Conservation (phyloP, 2,113 vertebrate species). For the Elaphurus davidianus region DNA sequence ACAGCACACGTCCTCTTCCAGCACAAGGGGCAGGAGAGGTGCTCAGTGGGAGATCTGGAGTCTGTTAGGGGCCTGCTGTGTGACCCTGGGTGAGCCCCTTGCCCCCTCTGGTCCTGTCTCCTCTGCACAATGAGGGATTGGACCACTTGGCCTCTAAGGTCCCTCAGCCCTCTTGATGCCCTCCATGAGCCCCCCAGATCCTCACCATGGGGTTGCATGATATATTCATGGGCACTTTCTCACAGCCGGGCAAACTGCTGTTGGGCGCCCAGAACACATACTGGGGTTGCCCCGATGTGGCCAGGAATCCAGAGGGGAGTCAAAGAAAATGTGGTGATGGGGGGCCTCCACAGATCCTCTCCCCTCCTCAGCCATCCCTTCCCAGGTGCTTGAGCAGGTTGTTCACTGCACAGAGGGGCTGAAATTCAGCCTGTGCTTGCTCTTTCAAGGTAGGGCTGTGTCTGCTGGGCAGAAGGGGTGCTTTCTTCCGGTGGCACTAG, state of each 20-base stretch:
- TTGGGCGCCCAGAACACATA: slow-evolving; percentile 84
- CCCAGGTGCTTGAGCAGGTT: not conserved
- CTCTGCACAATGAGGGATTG: not conserved
- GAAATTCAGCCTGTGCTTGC: not conserved
- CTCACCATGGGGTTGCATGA: slow-evolving; percentile 85
- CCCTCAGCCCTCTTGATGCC: not conserved
- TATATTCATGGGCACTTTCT: slow-evolving; percentile 63
- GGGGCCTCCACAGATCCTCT: not conserved
- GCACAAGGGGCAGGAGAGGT: not conserved
- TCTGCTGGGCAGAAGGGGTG: not conserved
- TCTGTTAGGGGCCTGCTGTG: not conserved
- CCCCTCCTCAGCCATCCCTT: not conserved
- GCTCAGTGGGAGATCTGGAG: not conserved
- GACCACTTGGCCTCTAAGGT: not conserved
- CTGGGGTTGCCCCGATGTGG: slow-evolving; percentile 88
- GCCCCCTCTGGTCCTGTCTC: not conserved
- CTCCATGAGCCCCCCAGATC: not conserved
- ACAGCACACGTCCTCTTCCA: not conserved
- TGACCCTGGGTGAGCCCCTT: not conserved
- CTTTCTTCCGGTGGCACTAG: not conserved
- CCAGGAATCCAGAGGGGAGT: slow-evolving; percentile 82
- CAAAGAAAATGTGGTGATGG: slow-evolving; percentile 27
- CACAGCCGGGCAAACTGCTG: slow-evolving; percentile 58
- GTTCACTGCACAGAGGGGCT: not conserved
- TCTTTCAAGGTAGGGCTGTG: not conserved